phyloP scores from a whole-genome alignment of 2,113 vertebrate genomes.

The Pseudopipra pipra region DNA sequence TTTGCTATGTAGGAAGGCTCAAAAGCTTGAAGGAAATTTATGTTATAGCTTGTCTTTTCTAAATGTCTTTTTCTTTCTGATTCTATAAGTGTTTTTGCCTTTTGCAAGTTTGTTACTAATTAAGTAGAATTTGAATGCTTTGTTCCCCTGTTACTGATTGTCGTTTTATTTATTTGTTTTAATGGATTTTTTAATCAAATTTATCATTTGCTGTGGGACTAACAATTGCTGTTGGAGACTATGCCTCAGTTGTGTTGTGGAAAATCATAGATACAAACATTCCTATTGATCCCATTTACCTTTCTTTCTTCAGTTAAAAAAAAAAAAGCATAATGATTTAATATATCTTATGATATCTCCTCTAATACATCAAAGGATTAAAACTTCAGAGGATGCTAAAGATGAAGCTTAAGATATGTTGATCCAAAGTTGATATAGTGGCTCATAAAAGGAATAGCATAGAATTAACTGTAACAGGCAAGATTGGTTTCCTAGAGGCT shows the following conservation, averaged over 20 bases:
- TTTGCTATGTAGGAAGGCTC: not conserved
- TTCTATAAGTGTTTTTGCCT: not conserved
- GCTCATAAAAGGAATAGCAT: not conserved
- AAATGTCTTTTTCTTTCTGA: not conserved
- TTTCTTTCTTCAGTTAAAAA: not conserved
- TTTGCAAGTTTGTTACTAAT: not conserved
- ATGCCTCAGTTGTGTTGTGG: not conserved
- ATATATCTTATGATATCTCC: not conserved
- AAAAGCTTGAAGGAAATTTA: not conserved
- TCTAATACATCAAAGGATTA: not conserved
- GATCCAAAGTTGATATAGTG: not conserved
- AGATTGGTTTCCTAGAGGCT: not conserved
- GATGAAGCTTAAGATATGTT: not conserved
- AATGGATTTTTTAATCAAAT: not conserved
- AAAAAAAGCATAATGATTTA: not conserved
- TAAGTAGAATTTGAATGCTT: not conserved
- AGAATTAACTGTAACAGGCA: conserved; percentile 11
- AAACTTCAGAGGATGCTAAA: conserved; percentile 19
- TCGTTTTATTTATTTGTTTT: not conserved
- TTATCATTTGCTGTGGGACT: not conserved
- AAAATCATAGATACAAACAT: not conserved
- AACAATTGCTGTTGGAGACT: not conserved
- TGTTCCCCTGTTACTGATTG: not conserved
- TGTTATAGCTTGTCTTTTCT: not conserved
- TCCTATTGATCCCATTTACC: not conserved